These are phyloP conservation scores for Pararge aegeria DNA, from an alignment of 1,140 invertebrate species.

Conservation along the genomic window DNA sequence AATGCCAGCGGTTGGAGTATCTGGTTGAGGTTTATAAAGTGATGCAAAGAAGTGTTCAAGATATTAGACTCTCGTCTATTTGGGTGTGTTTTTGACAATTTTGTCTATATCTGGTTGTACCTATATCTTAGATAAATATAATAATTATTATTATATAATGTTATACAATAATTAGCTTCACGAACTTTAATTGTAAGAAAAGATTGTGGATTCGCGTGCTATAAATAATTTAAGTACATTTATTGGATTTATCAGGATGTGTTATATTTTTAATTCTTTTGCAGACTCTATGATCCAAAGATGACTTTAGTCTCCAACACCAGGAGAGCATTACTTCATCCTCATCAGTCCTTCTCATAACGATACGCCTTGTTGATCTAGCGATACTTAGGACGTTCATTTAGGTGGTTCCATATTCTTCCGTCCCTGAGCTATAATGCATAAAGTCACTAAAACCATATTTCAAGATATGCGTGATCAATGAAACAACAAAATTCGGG, in stretches of 20 bases:
- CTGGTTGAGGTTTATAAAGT: constrained; percentile 31
- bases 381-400: no score
- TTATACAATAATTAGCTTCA: constrained; percentile 49
- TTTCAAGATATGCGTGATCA: no score
- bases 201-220: constrained; percentile 44
- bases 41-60: constrained; percentile 62
- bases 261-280: constrained; percentile 9
- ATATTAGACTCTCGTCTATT: constrained; percentile 47
- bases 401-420: no score
- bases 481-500: no score
- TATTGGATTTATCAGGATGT: constrained; percentile 16
- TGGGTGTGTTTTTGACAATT: constrained; percentile 59
- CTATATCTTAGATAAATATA: constrained; percentile 52
- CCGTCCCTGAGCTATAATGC: no score
- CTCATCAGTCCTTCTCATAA: no score
- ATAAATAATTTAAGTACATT: constrained; percentile 41
- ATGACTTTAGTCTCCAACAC: no score
- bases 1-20: constrained; percentile 7
- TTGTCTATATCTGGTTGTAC: constrained; percentile 54
- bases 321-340: no score
- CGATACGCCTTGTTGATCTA: no score
- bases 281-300: not conserved
- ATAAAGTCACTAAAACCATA: no score
- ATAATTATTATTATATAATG: constrained; percentile 16
- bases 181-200: constrained; percentile 38